Percentiles rank a stretch among this genome's conserved stretches.
phyloP scores from a whole-genome alignment of 64 coral and sea anemone genomes.

The Stylophora pistillata region DNA sequence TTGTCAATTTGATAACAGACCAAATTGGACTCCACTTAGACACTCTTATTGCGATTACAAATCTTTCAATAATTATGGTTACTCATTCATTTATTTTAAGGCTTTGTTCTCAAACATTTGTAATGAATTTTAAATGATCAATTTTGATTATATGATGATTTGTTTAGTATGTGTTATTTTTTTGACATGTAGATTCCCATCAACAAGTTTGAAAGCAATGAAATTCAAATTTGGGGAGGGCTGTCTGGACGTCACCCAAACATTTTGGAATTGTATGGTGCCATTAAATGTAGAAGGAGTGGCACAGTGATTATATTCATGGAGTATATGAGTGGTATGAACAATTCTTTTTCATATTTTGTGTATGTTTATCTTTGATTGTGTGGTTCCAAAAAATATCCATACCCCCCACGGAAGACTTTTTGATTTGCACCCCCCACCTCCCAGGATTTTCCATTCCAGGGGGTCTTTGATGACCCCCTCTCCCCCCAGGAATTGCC shows the following conservation, averaged over 20 bases:
- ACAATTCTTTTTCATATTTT: not conserved
- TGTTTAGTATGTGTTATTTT: not conserved
- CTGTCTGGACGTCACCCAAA: conserved; percentile 22
- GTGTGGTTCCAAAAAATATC: too few relatives aligned
- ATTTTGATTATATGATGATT: not conserved
- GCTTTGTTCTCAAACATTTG: too few relatives aligned
- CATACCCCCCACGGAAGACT: too few relatives aligned
- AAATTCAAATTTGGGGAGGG: conserved; percentile 33
- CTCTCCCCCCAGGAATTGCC: too few relatives aligned
- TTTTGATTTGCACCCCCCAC: too few relatives aligned
- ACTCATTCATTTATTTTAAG: too few relatives aligned
- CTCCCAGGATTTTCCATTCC: too few relatives aligned
- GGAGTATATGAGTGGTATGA: conserved; percentile 60
- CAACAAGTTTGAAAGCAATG: conserved; percentile 11
- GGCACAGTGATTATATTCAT: conserved; percentile 43
- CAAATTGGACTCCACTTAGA: too few relatives aligned
- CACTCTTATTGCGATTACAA: too few relatives aligned
- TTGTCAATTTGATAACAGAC: too few relatives aligned
- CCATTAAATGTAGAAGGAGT: not conserved
- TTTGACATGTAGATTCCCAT: conserved; percentile 29
- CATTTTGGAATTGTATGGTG: conserved; percentile 51
- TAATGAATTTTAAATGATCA: not conserved
- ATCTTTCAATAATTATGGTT: too few relatives aligned
- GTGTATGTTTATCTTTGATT: not conserved
- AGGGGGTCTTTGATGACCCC: too few relatives aligned